These are phyloP conservation scores for Anoplius nigerrimus DNA, from an alignment of 2,888 invertebrate species.

Conservation along the genomic window DNA sequence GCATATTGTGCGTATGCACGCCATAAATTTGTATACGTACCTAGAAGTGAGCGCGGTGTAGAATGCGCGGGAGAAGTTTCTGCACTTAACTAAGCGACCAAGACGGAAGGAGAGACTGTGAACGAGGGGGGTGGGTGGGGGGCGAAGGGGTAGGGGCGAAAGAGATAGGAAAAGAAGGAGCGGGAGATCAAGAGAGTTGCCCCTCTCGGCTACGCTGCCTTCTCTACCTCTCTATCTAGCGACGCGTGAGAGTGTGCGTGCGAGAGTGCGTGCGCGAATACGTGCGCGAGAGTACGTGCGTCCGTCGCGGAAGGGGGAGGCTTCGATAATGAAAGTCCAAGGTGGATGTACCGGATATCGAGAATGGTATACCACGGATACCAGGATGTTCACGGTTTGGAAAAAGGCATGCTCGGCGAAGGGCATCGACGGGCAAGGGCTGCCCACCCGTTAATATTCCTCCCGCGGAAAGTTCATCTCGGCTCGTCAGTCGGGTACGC, in stretches of 20 bases:
- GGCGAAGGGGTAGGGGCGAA: no score
- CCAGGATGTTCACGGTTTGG: background rate
- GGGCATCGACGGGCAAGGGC: background rate
- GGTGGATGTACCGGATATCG: constrained; percentile 27
- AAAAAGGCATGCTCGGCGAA: background rate
- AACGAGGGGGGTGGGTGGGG: background rate
- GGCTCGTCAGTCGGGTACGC: no score
- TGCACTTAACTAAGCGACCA: constrained; percentile 62
- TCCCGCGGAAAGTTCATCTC: no score
- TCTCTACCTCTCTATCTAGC: background rate
- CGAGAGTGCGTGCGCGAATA: no score
- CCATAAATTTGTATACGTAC: constrained; percentile 62
- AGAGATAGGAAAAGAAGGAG: background rate
- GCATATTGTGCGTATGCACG: constrained; percentile 64
- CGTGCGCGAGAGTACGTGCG: constrained; percentile 7
- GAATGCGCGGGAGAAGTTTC: constrained; percentile 64
- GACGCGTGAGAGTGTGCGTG: constrained; percentile 8
- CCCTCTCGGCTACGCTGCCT: constrained; percentile 2
- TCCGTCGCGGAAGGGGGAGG: constrained; percentile 10
- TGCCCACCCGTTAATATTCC: background rate
- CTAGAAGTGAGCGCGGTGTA: constrained; percentile 46
- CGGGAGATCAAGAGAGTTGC: no score
- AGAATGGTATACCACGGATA: constrained; percentile 20
- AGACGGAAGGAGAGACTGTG: constrained; percentile 21
- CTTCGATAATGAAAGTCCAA: constrained; percentile 41